Conservation (phyloP, 2,113 vertebrate genomes). For the Syrmaticus mikado region DNA sequence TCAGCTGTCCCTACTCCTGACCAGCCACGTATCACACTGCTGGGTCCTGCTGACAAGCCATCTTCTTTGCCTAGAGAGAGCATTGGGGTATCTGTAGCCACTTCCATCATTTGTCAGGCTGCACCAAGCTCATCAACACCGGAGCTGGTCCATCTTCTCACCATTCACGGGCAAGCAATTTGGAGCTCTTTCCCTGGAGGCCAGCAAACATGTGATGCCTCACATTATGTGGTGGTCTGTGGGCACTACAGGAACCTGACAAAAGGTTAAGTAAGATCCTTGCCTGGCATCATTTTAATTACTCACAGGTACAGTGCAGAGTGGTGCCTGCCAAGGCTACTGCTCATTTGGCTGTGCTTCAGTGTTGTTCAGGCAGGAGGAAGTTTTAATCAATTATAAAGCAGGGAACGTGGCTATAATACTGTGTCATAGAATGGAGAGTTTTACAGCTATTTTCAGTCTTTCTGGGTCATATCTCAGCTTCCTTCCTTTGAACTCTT, state of each 20-base stretch:
- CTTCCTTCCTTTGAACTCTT: constrained; percentile 30
- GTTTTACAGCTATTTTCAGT: constrained; percentile 21
- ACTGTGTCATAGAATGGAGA: neutral
- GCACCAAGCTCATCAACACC: constrained; percentile 25
- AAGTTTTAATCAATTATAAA: neutral
- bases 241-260: neutral
- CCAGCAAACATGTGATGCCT: constrained; percentile 29
- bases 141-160: constrained; percentile 36
- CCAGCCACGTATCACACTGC: constrained; percentile 33
- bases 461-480: constrained; percentile 31
- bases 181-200: constrained; percentile 33
- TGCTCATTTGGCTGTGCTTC: constrained; percentile 17
- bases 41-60: constrained; percentile 32
- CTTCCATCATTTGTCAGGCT: constrained; percentile 43
- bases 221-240: neutral
- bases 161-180: neutral
- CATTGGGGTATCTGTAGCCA: constrained; percentile 23
- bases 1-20: constrained; percentile 40
- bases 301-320: neutral
- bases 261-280: constrained; percentile 58
- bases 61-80: constrained; percentile 8
- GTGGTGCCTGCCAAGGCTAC: neutral
- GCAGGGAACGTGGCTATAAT: neutral
- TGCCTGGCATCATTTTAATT: constrained; percentile 30
- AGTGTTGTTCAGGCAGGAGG: constrained; percentile 4